Conservation (phyloP, 1,140 invertebrate genomes). For the Musca vetustissima region DNA sequence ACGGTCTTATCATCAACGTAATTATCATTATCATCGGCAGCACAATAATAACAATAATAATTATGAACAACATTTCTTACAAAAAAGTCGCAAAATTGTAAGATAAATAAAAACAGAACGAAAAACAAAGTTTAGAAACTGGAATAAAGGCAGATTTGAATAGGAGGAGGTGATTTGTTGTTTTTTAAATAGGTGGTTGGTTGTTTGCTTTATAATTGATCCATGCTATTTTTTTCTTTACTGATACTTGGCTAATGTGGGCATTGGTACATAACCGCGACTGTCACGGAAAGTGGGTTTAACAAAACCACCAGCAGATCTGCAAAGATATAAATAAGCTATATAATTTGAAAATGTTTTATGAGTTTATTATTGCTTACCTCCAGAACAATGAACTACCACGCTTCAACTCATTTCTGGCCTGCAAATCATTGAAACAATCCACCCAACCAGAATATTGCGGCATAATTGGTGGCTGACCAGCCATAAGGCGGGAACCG, state of each 20-base stretch:
- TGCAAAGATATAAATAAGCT: conserved; percentile 16
- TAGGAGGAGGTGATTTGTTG: too few species aligned
- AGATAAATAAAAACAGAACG: too few species aligned
- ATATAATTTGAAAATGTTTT: too few species aligned
- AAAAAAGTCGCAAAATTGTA: not conserved
- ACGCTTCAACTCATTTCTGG: conserved; percentile 75
- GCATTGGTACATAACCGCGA: conserved; percentile 21
- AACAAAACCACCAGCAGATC: conserved; percentile 26
- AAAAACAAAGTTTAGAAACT: not conserved
- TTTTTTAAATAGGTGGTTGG: too few species aligned
- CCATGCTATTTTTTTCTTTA: conserved; percentile 6
- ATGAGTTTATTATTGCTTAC: too few species aligned
- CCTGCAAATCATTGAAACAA: conserved; percentile 76
- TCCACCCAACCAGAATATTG: conserved; percentile 74
- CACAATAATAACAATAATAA: too few species aligned
- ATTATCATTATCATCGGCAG: not conserved
- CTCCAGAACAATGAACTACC: conserved; percentile 75
- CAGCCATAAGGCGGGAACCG: conserved; percentile 73
- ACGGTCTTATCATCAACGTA: too few species aligned
- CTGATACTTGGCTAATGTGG: conserved; percentile 27
- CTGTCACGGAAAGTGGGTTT: not conserved
- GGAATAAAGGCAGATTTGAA: too few species aligned
- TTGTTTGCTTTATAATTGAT: too few species aligned
- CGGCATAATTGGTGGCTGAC: conserved; percentile 78
- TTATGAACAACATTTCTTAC: not conserved